Base-by-base conservation (phyloP, 2,888 invertebrate genomes). In the Lasioglossum villosulum region DNA sequence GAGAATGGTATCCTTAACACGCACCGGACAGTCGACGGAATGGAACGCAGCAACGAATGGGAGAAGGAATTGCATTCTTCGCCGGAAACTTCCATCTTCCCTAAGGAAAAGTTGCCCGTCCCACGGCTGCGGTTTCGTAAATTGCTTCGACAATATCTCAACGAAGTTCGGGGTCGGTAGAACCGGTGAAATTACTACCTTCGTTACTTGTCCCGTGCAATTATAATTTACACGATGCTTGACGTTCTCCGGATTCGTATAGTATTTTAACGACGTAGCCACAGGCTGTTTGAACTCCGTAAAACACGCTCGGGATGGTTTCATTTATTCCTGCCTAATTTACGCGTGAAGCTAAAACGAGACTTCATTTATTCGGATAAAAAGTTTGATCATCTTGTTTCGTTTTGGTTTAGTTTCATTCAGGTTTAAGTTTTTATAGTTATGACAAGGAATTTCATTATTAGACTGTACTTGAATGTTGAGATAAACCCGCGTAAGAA, bases 91-190 rank as follows among this genome's bases (percentile, higher is more conserved):
- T 74, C 70, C 19, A 23, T 16, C 19, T 34, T 48, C 68, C 70
- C 39, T 23, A n/a, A 34, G 70, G 34, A 39, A 83, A 79, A 68
- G 52, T 71, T 56, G 39, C 27, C n/a, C 74, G 63, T 34, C 68
- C n/a, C 63, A 27, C 27, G 27, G 10, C 48, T 52, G 83, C 71
- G 79, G 27, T 79, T 79, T 59, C 75, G 79, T 75, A 75, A 79
- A 83, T 79, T 79, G 79, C 75, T 83, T 75, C 71, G 79, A 63
- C 79, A 42, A 83, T 83, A 80, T 75, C 80, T 71, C 80, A 52
- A 70, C 39, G 42, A 34, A 30, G 71, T 75, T 56, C 71, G 80
- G 52, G 52, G 34, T 37, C 48, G 19, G 19, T 19, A 4, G 19
- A 6, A 5, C 30, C 23, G n/a, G 23, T 8, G 70, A 30, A 71